These are phyloP conservation scores for Aspidiotus rigidus DNA, from an alignment of 2,888 invertebrate genomes.

Conservation along the genomic window DNA sequence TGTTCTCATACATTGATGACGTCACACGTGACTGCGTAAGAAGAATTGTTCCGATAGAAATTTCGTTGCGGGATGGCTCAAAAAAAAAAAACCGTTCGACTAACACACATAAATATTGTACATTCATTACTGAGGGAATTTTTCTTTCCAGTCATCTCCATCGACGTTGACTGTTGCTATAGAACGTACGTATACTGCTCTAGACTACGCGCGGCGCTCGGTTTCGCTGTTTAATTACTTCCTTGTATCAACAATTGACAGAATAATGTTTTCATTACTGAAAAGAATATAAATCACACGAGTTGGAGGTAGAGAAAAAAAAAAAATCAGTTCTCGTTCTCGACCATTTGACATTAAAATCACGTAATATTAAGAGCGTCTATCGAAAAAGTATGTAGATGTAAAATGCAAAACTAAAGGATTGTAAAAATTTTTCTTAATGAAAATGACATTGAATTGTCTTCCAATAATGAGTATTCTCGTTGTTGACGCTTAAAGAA, in stretches of 20 bases:
- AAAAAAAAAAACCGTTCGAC: too few relatives aligned
- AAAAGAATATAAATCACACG: conserved; percentile 19
- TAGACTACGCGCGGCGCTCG: too few relatives aligned
- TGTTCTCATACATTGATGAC: conserved; percentile 5
- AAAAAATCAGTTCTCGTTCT: conserved; percentile 18
- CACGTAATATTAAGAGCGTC: conserved; percentile 25
- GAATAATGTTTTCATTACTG: conserved; percentile 20
- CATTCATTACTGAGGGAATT: too few relatives aligned
- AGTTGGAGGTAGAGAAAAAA: conserved; percentile 5
- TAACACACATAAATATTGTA: too few relatives aligned
- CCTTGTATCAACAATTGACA: conserved; percentile 23
- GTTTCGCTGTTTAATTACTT: conserved; percentile 24
- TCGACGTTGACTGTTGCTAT: too few relatives aligned
- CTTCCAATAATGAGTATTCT: conserved; percentile 31
- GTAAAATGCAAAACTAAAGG: conserved; percentile 16
- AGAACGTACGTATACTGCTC: too few relatives aligned
- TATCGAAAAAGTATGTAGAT: conserved; percentile 21
- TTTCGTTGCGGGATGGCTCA: too few relatives aligned
- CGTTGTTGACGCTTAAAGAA: conserved; percentile 20
- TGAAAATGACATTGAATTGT: conserved; percentile 33
- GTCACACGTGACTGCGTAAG: conserved; percentile 3
- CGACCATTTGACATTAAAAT: conserved; percentile 23
- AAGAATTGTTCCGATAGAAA: not conserved
- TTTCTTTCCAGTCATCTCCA: too few relatives aligned
- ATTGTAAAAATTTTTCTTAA: conserved; percentile 30